Evolutionary conservation across 2,113 vertebrate genomes (phyloP).

Genomic region (Ictalurus furcatus): DNA sequence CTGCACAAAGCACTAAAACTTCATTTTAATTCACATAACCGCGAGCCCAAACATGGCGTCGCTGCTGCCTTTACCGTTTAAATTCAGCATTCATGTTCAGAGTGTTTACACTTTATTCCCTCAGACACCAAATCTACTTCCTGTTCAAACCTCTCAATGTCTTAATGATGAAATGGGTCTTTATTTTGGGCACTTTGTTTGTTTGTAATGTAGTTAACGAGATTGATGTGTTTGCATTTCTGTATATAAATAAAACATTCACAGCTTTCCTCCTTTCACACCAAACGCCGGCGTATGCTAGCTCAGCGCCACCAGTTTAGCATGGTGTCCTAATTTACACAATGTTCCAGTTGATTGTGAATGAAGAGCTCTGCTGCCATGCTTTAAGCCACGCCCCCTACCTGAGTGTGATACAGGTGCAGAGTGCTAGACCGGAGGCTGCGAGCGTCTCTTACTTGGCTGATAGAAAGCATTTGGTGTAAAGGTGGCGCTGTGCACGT

Average conservation of each 20-base stretch:
- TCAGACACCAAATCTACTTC: background rate
- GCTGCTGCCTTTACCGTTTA: background rate
- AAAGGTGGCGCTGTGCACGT: background rate
- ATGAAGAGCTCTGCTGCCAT: background rate
- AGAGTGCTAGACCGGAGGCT: background rate
- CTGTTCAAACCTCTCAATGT: background rate
- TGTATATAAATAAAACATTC: background rate
- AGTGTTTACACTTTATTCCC: background rate
- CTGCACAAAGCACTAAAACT: background rate
- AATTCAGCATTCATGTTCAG: background rate
- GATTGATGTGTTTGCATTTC: background rate
- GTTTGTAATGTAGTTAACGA: background rate
- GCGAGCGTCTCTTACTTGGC: background rate
- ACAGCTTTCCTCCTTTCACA: background rate
- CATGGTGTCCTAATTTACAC: background rate
- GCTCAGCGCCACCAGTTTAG: background rate
- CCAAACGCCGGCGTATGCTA: no score
- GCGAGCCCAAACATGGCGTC: background rate
- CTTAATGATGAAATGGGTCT: background rate
- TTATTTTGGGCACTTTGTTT: background rate
- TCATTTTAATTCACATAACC: background rate
- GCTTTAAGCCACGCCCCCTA: background rate
- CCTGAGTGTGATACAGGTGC: background rate
- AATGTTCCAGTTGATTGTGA: background rate
- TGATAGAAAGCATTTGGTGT: background rate